Evolutionary conservation across 2,888 invertebrate species (phyloP), one percentile per base, ranked within the genome.

Genomic region (Heliconius erato): DNA sequence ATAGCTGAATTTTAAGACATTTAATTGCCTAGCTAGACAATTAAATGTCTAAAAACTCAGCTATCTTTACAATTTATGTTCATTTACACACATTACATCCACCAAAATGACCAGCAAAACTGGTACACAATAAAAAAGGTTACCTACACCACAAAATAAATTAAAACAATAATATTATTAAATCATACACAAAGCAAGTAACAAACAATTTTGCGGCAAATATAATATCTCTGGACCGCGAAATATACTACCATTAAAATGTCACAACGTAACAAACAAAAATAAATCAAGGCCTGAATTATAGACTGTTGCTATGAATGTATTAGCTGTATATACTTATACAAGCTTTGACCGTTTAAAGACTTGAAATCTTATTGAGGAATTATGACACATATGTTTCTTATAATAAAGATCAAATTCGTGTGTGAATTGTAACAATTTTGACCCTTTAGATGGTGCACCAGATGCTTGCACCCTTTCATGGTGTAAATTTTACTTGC

Each of bases 111-210:
- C 74, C 74, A 12, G 49, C 26, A 16, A 49, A n/a, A 12, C 26
- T 40, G 40, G 12, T 19, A 44, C 44, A 44, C 12, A 49, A n/a
- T 44, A 44, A 40, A 74, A 74, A 59, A 12, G n/a, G 23, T 69
- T 26, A 79, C 32, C 28, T 23, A 68, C 69, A 81, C 67, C 74
- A 80, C 81, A 84, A 84, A 82, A 40, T 54, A 82, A 85, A 84
- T 82, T 85, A 80, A 81, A 83, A 86, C 83, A 68, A 67, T 54
- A 49, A 69, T 76, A 76, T 40, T 88, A 87, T 88, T 92, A 91
- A 91, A 92, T 92, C 92, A 92, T 90, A 90, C 84, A 90, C 89
- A 89, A 90, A 88, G 90, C 89, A 87, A 88, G 87, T 87, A 85
- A 86, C 84, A 86, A 86, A 88, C 88, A 90, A 89, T 90, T 89